A percentile compares a stretch with the other conserved stretches of the same genome.
Evolutionary conservation across 23 tunicate genomes (phyloP).

Genomic region (Phallusia fumigata): DNA sequence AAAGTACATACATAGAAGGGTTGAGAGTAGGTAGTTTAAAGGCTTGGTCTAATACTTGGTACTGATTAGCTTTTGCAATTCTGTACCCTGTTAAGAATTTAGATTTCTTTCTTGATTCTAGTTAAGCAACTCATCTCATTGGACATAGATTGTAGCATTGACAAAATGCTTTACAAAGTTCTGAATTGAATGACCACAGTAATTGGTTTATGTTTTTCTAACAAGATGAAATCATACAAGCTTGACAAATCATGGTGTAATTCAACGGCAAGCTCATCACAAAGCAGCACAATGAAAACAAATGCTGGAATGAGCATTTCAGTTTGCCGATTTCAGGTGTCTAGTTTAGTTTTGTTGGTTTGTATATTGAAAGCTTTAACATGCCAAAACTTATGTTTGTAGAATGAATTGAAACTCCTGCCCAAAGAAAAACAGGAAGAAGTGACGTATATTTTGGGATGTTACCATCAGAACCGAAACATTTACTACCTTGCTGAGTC

Average conservation of each 20-base stretch:
- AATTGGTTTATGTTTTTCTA: background rate
- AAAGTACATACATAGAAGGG: no score
- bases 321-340: background rate
- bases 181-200: no score
- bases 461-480: conserved; percentile 50
- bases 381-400: background rate
- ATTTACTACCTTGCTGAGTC: conserved; percentile 55
- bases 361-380: background rate
- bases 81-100: no score
- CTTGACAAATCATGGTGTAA: background rate
- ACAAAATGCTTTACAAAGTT: no score
- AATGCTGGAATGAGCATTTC: background rate
- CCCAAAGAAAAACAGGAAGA: conserved; percentile 49
- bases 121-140: no score
- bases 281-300: conserved; percentile 3
- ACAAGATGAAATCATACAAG: background rate
- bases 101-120: no score
- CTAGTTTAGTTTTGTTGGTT: background rate
- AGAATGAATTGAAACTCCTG: conserved; percentile 1
- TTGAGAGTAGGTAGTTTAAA: no score
- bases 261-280: background rate
- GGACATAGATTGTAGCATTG: no score
- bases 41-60: no score
- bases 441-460: conserved; percentile 38
- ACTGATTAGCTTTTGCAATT: no score